Base-by-base conservation (phyloP, 2,113 vertebrate genomes). In the Phylloscopus whistleri region DNA sequence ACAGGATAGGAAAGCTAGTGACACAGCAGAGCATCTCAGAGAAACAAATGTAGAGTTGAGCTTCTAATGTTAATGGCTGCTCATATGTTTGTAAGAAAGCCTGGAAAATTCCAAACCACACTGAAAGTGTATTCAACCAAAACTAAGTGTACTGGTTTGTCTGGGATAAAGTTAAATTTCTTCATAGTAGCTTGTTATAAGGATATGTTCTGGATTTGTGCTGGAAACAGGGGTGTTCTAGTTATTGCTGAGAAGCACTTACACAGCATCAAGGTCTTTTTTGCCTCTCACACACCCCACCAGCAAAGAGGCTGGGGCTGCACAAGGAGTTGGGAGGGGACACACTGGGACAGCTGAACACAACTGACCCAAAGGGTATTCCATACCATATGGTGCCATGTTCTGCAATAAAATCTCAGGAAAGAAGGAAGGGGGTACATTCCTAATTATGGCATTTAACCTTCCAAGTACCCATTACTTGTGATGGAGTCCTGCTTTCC, bases 381-480 rank as follows among this genome's bases (percentile, higher is more conserved):
- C 56, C 49, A 68, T 12, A 48, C 30, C 41, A 27, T 10, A 27
- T 6, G 6, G 18, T 22, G 10, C 6, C 17, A 16, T 14, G 7
- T 9, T 49, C 41, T 56, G 41, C 22, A 49, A 16, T 16, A 63
- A 56, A 55, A 63, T 26, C 17, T 5, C 1, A 1, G 15, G 21
- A 43, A 48, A 77, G 35, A 68, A 60, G 18, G 30, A 22, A 27
- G 15, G 2, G 6, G 12, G 3, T 18, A 31, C 10, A 3, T 49
- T 49, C 2, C 7, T 14, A 27, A 12, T 43, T 43, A 48, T 1
- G 18, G 21, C 4, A 62, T 48, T 82, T 37, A 41, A 33, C 8
- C 30, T 69, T 69, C 21, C 35, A 56, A 56, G 35, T 35, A 31
- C 2, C 3, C 3, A 1, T 37, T 19, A 39, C 0, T 2, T 1